Percentiles rank a stretch among this genome's conserved stretches.
Evolutionary conservation across 2,113 vertebrate species (phyloP).

Genomic region (Apteryx mantelli): DNA sequence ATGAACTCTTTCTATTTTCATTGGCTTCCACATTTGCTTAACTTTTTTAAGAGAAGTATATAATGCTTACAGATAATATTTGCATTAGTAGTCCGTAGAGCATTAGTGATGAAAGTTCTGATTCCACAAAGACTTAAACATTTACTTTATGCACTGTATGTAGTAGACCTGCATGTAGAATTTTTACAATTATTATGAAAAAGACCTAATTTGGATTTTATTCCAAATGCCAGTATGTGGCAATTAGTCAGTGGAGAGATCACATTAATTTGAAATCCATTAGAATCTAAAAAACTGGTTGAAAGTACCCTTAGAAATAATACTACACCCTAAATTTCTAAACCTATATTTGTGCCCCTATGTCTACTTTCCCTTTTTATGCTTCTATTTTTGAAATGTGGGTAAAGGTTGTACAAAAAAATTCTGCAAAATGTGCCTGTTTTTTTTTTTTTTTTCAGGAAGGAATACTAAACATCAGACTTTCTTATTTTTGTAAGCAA

Average conservation of each 20-base stretch:
- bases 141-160: background rate
- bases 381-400: background rate
- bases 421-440: background rate
- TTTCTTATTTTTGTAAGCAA: constrained; percentile 12
- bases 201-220: background rate
- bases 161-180: background rate
- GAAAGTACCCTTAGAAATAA: background rate
- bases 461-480: background rate
- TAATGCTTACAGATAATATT: background rate
- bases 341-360: background rate
- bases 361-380: background rate
- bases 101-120: background rate
- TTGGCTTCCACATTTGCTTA: background rate
- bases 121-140: background rate
- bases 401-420: background rate
- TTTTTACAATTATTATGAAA: background rate
- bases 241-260: background rate
- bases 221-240: background rate
- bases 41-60: background rate
- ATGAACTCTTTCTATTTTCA: background rate
- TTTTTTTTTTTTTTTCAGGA: constrained; percentile 1
- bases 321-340: background rate
- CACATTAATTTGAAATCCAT: background rate
- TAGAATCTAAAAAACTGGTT: background rate
- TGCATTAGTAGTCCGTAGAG: background rate